phyloP scores from a whole-genome alignment of 2,888 invertebrate genomes.

The Heterodera filipjevi region DNA sequence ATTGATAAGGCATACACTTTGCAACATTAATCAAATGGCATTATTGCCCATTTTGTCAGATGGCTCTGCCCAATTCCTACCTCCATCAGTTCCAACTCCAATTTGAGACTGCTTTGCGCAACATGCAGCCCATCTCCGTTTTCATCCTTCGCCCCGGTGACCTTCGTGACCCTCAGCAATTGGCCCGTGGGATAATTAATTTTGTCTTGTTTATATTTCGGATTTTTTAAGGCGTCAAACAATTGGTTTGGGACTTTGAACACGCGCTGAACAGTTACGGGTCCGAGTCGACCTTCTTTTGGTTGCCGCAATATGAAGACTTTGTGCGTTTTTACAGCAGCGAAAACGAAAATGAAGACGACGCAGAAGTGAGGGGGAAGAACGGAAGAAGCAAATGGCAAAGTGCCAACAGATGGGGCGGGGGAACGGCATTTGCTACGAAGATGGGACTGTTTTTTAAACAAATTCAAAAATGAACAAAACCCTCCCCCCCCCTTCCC shows the following conservation, averaged over 20 bases:
- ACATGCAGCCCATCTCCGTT: constrained; percentile 60
- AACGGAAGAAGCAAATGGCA: not conserved
- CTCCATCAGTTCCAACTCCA: constrained; percentile 52
- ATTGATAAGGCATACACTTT: constrained; percentile 48
- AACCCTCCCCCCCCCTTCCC: no score
- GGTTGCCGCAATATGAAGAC: constrained; percentile 56
- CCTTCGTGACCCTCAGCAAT: constrained; percentile 49
- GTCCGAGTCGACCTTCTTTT: constrained; percentile 58
- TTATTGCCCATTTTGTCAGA: constrained; percentile 27
- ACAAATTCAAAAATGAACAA: no score
- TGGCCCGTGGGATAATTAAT: constrained; percentile 39
- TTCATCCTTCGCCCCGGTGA: constrained; percentile 59
- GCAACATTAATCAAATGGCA: not conserved
- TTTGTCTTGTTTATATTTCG: not conserved
- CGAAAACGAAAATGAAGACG: constrained; percentile 23
- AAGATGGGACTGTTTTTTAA: no score
- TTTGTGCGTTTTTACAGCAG: constrained; percentile 54
- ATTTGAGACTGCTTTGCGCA: constrained; percentile 52
- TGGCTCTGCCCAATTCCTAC: constrained; percentile 62
- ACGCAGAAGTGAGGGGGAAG: constrained; percentile 13
- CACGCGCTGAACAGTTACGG: constrained; percentile 54
- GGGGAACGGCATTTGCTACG: no score
- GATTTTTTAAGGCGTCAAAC: constrained; percentile 47
- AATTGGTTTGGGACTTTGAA: constrained; percentile 56
- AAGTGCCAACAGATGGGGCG: not conserved